Percentiles rank a stretch among this genome's conserved stretches.
Evolutionary conservation across 1,140 invertebrate species (phyloP).

Genomic region (Drosophila athabasca): DNA sequence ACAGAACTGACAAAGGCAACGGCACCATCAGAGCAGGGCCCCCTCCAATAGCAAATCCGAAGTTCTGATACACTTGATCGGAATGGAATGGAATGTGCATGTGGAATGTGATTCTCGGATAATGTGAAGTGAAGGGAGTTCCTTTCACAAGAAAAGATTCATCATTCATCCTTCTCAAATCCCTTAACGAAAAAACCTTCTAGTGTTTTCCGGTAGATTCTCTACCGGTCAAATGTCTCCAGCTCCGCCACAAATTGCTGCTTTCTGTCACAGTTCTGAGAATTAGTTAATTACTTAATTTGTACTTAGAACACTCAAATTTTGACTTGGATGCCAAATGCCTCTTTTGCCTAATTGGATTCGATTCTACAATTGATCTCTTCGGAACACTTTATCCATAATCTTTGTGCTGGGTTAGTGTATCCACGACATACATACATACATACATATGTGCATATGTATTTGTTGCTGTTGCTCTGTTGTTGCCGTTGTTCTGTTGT

Average conservation of each 20-base stretch:
- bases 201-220: too few relatives aligned
- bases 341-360: neutral
- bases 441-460: too few relatives aligned
- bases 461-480: conserved; percentile 4
- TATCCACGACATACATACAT: neutral
- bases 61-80: conserved; percentile 40
- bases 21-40: neutral
- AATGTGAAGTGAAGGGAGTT: too few relatives aligned
- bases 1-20: conserved; percentile 12
- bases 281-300: too few relatives aligned
- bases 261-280: neutral
- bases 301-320: too few relatives aligned
- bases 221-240: too few relatives aligned
- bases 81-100: neutral
- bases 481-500: conserved; percentile 35
- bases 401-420: neutral
- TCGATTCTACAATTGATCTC: neutral
- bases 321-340: neutral
- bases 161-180: too few relatives aligned
- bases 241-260: neutral
- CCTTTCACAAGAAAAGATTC: too few relatives aligned
- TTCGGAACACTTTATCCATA: neutral
- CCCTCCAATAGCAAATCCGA: conserved; percentile 1
- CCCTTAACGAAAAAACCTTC: too few relatives aligned
- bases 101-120: neutral